Base-by-base conservation (phyloP, 2,888 invertebrate species). In the Mayetiola destructor region DNA sequence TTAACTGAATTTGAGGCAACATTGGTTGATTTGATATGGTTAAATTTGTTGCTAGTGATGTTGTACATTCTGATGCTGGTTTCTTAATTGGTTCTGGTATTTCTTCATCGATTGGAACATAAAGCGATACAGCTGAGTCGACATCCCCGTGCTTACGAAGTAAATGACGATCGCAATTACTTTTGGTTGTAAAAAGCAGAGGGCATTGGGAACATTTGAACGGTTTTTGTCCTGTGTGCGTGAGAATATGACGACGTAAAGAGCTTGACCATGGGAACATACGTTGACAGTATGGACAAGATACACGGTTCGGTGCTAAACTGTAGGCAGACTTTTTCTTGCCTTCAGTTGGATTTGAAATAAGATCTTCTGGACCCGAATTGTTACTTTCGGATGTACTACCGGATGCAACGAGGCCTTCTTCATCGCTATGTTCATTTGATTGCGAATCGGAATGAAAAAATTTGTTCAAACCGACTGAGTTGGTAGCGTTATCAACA, bases 221-320 rank as follows among this genome's bases (percentile, higher is more conserved):
- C 0, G 96, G 96, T 67, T 96, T 96, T 68, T 95, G 94, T 2
- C 88, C 93, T 0, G 95, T 96, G 69, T 96, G 96, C 0, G 96
- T 96, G 6, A 73, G 64, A 36, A 96, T 88, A 70, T 96, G 96
- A 10, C 96, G 80, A n/a, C 93, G 82, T 27, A 96, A 76, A 0
- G 94, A 95, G 29, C 93, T 94, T 1, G 90, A 88, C 96, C 96
- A 96, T 0, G 96, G 95, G 72, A 96, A 96, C 68, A 91, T 90
- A 39, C 95, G 80, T 64, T 86, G 83, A 71, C 96, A 96, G 67
- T 89, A 93, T 0, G 92, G 92, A 65, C 96, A 96, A 54, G 85
- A 84, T 1, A 95, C 91, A 23, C 94, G 80, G 70, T 95, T 94
- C 0, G 95, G 94, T 0, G 94, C 94, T 66, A 92, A 78, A 55